Evolutionary conservation across 1,140 invertebrate genomes (phyloP).

Genomic region (Andrena cerasifolii): DNA sequence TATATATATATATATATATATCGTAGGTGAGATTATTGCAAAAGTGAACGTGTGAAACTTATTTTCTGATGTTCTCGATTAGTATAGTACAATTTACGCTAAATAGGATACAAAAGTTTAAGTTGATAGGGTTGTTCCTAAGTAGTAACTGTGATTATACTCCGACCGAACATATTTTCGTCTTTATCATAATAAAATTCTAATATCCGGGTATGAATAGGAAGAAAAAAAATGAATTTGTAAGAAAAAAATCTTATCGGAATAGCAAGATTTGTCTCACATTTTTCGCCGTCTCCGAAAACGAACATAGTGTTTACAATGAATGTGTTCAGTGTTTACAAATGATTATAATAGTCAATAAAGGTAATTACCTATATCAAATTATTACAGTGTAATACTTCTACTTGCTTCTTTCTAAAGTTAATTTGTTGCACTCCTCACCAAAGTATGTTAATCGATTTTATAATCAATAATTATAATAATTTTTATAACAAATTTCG

Average conservation of each 20-base stretch:
- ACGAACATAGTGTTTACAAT: not conserved
- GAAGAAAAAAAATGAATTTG: too few relatives aligned
- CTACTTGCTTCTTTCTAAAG: not conserved
- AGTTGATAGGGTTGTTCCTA: constrained; percentile 7
- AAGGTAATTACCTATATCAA: constrained; percentile 22
- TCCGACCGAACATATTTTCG: constrained; percentile 7
- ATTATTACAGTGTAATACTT: not conserved
- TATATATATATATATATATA: too few relatives aligned
- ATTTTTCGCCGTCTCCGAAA: not conserved
- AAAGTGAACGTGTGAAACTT: not conserved
- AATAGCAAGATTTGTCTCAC: not conserved
- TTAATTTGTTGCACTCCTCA: not conserved
- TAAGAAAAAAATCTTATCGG: not conserved
- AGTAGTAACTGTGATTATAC: constrained; percentile 13
- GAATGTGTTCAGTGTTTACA: constrained; percentile 29
- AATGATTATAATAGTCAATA: not conserved
- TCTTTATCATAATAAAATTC: not conserved
- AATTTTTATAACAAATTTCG: not conserved
- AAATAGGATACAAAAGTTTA: constrained; percentile 10
- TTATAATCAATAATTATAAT: not conserved
- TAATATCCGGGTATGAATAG: too few relatives aligned
- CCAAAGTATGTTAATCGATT: not conserved
- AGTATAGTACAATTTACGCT: constrained; percentile 10
- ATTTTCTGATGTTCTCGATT: not conserved
- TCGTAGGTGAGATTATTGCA: constrained; percentile 8